These are phyloP conservation scores for Sebastes diaconus DNA, from an alignment of 2,797 vertebrate species.

Conservation along the genomic window DNA sequence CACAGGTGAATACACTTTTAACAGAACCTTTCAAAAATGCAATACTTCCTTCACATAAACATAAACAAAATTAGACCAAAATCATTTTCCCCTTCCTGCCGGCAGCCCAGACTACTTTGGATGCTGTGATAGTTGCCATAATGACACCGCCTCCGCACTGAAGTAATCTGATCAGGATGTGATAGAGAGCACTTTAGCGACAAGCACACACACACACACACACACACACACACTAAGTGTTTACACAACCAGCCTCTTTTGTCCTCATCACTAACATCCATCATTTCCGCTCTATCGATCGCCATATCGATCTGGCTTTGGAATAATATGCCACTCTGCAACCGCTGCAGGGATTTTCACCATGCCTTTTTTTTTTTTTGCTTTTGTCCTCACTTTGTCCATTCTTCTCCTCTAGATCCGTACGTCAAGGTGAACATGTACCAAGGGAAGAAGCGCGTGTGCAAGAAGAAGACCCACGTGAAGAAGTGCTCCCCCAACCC, in stretches of 20 bases:
- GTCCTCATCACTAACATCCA: constrained; percentile 51
- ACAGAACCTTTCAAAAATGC: neutral
- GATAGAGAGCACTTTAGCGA: constrained; percentile 56
- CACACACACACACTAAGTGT: constrained; percentile 9
- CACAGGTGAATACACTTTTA: constrained; percentile 82
- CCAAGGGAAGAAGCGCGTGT: constrained; percentile 95
- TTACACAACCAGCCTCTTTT: constrained; percentile 50
- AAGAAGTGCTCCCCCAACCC: constrained; percentile 97
- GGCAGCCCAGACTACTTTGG: constrained; percentile 27
- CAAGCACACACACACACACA: constrained; percentile 1
- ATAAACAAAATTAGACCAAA: neutral
- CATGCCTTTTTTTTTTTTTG: neutral
- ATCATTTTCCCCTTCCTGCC: constrained; percentile 13
- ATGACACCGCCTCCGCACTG: constrained; percentile 36
- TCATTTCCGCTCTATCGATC: constrained; percentile 62
- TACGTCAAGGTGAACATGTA: constrained; percentile 98
- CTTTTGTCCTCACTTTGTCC: neutral
- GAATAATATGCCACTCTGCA: constrained; percentile 41
- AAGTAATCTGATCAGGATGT: constrained; percentile 65
- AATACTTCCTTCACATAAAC: neutral
- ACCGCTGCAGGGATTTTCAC: neutral
- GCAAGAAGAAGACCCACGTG: constrained; percentile 98
- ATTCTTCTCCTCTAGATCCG: constrained; percentile 83
- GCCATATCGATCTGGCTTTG: constrained; percentile 58
- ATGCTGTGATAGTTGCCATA: constrained; percentile 34